Percentiles rank a stretch among this genome's conserved stretches.
Evolutionary conservation across 2,888 invertebrate species (phyloP).

Genomic region (Cerastis rubricosa): DNA sequence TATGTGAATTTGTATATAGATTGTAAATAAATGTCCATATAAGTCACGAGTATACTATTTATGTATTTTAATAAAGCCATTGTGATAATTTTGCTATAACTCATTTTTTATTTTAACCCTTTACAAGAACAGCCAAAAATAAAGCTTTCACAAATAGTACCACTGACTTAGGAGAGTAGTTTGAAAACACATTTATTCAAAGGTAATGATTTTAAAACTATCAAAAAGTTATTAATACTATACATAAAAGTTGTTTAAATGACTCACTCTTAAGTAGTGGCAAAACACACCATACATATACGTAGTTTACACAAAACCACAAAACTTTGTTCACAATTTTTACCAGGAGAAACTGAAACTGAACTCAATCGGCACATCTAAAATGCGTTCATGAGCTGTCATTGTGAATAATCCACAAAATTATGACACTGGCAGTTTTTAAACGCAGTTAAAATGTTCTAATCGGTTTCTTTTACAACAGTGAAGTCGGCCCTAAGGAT

Average conservation of each 20-base stretch:
- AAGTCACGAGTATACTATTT: slow-evolving; percentile 91
- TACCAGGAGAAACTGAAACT: background rate
- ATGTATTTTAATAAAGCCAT: slow-evolving; percentile 91
- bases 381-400: background rate
- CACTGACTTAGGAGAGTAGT: too few species aligned
- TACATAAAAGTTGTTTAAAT: background rate
- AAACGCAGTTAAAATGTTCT: background rate
- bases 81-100: slow-evolving; percentile 90
- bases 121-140: background rate
- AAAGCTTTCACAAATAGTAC: background rate
- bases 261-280: background rate
- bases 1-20: slow-evolving; percentile 89
- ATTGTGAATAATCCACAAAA: background rate
- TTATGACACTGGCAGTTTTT: background rate
- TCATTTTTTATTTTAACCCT: slow-evolving; percentile 74
- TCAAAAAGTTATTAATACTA: background rate
- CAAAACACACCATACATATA: background rate
- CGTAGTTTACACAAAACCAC: background rate
- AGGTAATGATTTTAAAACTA: background rate
- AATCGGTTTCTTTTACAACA: background rate
- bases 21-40: slow-evolving; percentile 90
- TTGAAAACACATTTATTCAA: background rate
- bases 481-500: background rate
- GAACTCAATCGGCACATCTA: background rate
- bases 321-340: background rate